phyloP scores from a whole-genome alignment of 2,797 vertebrate species.

The Microtus californicus region DNA sequence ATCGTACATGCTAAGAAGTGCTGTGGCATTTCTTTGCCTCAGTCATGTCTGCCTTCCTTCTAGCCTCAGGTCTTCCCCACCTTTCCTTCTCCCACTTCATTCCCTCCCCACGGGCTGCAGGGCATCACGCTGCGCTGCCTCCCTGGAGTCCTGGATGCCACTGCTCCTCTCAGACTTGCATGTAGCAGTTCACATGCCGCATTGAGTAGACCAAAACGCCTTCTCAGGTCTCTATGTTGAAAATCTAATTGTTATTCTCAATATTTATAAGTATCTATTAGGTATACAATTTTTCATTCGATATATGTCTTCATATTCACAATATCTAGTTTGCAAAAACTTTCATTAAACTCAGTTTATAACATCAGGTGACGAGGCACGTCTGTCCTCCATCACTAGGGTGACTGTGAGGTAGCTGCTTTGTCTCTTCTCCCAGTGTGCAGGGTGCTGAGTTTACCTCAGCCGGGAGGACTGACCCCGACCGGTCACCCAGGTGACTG shows the following conservation, averaged over 20 bases:
- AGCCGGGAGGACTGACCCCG: neutral
- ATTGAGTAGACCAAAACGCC: neutral
- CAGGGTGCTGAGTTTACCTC: neutral
- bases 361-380: neutral
- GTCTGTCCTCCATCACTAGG: conserved; percentile 12
- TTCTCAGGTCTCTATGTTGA: conserved; percentile 32
- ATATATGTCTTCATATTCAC: neutral
- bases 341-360: conserved; percentile 41
- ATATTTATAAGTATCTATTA: conserved; percentile 48
- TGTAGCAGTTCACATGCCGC: neutral
- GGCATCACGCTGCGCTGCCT: neutral
- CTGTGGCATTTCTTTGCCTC: neutral
- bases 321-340: neutral
- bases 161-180: conserved; percentile 21
- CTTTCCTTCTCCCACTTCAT: conserved; percentile 22
- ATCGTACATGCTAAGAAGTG: neutral
- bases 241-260: conserved; percentile 12
- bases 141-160: neutral
- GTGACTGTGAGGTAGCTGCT: neutral
- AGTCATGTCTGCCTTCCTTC: neutral
- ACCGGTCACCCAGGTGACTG: conserved; percentile 32
- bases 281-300: conserved; percentile 43
- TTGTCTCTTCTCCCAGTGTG: neutral
- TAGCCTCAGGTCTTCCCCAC: neutral
- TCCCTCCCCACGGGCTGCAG: neutral